A percentile compares a stretch with the other conserved stretches of the same genome.
Conservation (phyloP, 2,797 vertebrate species). For the Halcyon chelicuti region DNA sequence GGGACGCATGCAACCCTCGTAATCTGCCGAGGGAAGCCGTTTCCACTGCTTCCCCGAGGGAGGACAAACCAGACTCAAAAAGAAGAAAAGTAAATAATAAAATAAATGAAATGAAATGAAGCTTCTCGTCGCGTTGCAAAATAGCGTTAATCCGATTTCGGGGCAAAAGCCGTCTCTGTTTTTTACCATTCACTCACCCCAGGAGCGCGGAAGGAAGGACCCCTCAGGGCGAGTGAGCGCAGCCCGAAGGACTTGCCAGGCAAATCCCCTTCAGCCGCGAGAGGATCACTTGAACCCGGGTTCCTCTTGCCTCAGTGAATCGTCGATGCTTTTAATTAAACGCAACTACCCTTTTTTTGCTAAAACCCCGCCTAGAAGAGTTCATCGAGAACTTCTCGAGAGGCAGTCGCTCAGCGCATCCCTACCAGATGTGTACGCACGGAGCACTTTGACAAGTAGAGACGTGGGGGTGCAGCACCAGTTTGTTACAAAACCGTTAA, state of each 20-base stretch:
- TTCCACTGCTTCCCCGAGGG: conserved; percentile 7
- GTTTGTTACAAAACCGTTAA: conserved; percentile 67
- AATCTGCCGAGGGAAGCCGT: conserved; percentile 31
- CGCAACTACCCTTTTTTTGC: conserved; percentile 50
- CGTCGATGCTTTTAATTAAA: conserved; percentile 74
- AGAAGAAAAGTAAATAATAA: neutral
- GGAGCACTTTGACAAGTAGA: conserved; percentile 65
- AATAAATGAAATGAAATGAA: neutral
- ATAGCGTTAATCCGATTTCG: conserved; percentile 24
- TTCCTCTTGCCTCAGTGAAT: conserved; percentile 63
- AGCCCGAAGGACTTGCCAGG: neutral
- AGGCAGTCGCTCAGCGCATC: conserved; percentile 46
- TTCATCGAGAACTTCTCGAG: conserved; percentile 17
- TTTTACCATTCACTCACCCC: conserved; percentile 55
- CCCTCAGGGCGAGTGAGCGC: conserved; percentile 10
- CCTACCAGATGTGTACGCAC: conserved; percentile 51
- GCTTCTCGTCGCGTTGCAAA: conserved; percentile 9
- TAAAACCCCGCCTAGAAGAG: conserved; percentile 59
- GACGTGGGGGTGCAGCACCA: conserved; percentile 20
- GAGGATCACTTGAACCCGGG: conserved; percentile 62
- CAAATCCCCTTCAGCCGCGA: conserved; percentile 53
- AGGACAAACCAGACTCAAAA: neutral
- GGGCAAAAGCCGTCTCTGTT: conserved; percentile 26
- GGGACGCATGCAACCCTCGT: conserved; percentile 14
- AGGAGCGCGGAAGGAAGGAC: neutral